These are phyloP conservation scores for Spodoptera litura DNA, from an alignment of 1,140 invertebrate species.

Conservation along the genomic window DNA sequence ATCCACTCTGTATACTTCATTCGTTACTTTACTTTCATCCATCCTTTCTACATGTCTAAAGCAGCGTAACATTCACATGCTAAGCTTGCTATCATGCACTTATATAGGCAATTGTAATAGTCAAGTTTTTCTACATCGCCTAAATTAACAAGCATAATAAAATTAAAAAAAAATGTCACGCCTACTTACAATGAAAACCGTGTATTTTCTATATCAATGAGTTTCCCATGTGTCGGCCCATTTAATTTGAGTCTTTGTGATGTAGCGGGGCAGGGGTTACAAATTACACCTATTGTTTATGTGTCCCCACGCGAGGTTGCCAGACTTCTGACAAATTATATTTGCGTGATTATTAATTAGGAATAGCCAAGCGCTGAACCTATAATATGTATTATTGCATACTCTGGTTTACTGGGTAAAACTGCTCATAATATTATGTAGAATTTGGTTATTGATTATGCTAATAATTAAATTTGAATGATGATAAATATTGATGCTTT, in stretches of 20 bases:
- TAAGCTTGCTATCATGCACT: too few species aligned
- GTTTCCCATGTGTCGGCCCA: constrained; percentile 10
- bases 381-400: not conserved
- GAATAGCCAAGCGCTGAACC: not conserved
- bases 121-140: too few species aligned
- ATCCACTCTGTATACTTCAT: too few species aligned
- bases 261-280: constrained; percentile 35
- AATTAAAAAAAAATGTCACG: too few species aligned
- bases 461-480: too few species aligned
- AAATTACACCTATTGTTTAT: constrained; percentile 53
- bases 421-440: too few species aligned
- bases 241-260: constrained; percentile 50
- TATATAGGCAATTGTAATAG: too few species aligned
- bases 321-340: constrained; percentile 30
- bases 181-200: constrained; percentile 3
- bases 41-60: too few species aligned
- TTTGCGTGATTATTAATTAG: constrained; percentile 38
- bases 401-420: not conserved
- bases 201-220: constrained; percentile 1
- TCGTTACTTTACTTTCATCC: too few species aligned
- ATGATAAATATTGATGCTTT: not conserved
- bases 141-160: too few species aligned
- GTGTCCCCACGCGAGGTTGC: constrained; percentile 9
- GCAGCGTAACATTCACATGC: too few species aligned
- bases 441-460: too few species aligned